phyloP scores from a whole-genome alignment of 2,888 invertebrate genomes.

The Drepanosiphum platanoidis region DNA sequence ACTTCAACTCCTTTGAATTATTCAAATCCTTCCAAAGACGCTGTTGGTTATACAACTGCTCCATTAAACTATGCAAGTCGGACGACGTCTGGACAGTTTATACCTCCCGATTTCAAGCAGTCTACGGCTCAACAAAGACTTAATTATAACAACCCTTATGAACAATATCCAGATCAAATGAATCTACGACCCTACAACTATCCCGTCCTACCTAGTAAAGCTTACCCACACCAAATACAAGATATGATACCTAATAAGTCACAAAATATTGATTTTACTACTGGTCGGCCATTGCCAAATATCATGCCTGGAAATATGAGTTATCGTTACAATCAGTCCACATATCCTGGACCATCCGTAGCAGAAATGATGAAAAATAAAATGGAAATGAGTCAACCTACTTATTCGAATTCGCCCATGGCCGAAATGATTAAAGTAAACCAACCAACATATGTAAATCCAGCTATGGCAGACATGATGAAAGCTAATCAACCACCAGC shows the following conservation, averaged over 20 bases:
- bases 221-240: conserved; percentile 51
- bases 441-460: conserved; percentile 23
- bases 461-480: conserved; percentile 51
- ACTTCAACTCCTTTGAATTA: conserved; percentile 61
- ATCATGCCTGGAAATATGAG: conserved; percentile 64
- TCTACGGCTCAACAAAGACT: conserved; percentile 48
- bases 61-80: conserved; percentile 51
- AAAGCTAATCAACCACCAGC: conserved; percentile 52
- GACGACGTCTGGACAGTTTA: conserved; percentile 37
- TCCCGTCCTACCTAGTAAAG: conserved; percentile 33
- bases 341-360: conserved; percentile 33
- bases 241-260: conserved; percentile 45
- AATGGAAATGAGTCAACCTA: conserved; percentile 51
- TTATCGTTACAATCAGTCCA: conserved; percentile 63
- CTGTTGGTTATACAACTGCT: conserved; percentile 45
- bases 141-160: conserved; percentile 55
- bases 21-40: conserved; percentile 54
- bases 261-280: conserved; percentile 61
- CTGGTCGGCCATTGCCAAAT: conserved; percentile 63
- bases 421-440: conserved; percentile 57
- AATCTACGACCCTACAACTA: conserved; percentile 52
- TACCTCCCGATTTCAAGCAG: conserved; percentile 54
- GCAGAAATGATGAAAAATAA: conserved; percentile 56
- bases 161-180: conserved; percentile 59
- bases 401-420: conserved; percentile 45